A percentile compares a stretch with the other conserved stretches of the same genome.
These are phyloP conservation scores for Tanytarsus gracilentus DNA, from an alignment of 2,888 invertebrate species.

Conservation along the genomic window DNA sequence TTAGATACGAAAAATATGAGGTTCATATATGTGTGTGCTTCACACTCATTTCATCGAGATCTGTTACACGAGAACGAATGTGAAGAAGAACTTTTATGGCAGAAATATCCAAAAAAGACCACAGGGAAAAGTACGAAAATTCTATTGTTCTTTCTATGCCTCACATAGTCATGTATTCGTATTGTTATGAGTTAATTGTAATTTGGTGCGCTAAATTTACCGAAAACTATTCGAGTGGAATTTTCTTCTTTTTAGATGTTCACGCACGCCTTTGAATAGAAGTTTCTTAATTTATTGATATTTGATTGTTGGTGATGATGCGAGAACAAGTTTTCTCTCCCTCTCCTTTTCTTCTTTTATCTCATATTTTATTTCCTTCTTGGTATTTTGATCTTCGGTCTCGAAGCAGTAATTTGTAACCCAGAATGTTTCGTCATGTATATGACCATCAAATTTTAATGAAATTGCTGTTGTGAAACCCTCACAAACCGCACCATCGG, in stretches of 20 bases:
- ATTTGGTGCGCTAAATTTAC: conserved; percentile 12
- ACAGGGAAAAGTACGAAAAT: no score
- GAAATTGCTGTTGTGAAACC: not conserved
- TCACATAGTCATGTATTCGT: no score
- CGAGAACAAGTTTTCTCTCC: not conserved
- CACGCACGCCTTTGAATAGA: not conserved
- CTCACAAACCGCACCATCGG: not conserved
- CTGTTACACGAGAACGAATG: no score
- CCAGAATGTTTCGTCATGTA: not conserved
- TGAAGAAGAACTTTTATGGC: no score
- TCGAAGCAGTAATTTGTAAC: conserved; percentile 2
- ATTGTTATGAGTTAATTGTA: conserved; percentile 4
- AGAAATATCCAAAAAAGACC: no score
- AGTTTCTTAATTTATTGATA: not conserved
- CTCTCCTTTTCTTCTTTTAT: not conserved
- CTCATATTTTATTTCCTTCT: not conserved
- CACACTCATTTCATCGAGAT: no score
- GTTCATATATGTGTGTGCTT: not conserved
- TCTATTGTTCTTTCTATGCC: no score
- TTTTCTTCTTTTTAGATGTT: not conserved
- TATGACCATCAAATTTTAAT: not conserved
- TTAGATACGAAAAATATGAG: conserved; percentile 18
- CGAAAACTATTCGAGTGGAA: conserved; percentile 1
- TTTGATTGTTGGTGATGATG: not conserved
- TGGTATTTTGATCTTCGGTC: not conserved